Evolutionary conservation across 2,797 vertebrate species (phyloP), one percentile per base, ranked within the genome.

Genomic region (Eptatretus atami): DNA sequence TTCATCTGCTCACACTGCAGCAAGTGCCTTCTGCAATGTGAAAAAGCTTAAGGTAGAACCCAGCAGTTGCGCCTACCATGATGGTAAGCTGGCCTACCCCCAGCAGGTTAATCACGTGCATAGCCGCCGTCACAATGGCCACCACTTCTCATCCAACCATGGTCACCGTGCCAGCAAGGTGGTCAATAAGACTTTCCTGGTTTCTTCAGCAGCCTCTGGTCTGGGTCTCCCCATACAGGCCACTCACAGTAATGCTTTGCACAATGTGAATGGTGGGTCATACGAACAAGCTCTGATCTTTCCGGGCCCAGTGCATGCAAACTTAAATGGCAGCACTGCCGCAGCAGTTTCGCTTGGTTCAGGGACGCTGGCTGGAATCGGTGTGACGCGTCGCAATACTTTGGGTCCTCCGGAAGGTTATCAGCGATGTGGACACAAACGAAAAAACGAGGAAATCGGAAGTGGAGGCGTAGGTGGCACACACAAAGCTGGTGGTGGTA

Each of bases 11-110:
- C 80, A 82, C 78, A 82, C 93, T 76, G 86, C 85, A 77, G 88
- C 86, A 83, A 92, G 86, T 86, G 84, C 90, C 84, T 95, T 92
- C 86, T 95, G 87, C 92, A 98, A 85, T 73, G 85, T 88, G 81
- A 98, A 96, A 82, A 98, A 92, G 79, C 80, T 88, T 76, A 98
- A 98, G 83, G 83, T 95, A 74, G 90, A 96, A 82, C 82, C 81
- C 70, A 81, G 82, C 77, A 81, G 82, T 79, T 94, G 87, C 80
- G 83, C 78, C 71, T 84, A 82, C 74, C 81, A 80, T 79, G 84
- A 86, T 75, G 82, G 79, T 80, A 92, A 94, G 80, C 82, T 80
- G 78, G 76, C 77, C 71, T 61, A 61, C 57, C 24, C 57, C 15
- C 57, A 61, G 15, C 57, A 61, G 57, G 10, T 79, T 81, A 67